Base-by-base conservation (phyloP, 2,797 vertebrate species). In the Peromyscus aztecus region DNA sequence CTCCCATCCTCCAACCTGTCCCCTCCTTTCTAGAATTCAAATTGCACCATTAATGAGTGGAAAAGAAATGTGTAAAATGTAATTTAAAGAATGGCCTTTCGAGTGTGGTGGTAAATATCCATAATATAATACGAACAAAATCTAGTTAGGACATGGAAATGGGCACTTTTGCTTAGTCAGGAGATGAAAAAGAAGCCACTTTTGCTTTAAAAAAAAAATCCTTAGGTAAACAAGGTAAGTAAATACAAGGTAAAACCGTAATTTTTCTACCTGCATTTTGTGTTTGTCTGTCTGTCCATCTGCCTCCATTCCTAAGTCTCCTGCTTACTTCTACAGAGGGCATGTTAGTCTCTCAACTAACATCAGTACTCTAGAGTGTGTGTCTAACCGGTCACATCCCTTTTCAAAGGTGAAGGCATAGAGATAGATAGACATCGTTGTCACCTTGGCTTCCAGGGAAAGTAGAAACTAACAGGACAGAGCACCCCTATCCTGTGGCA, bases 81-180 rank as follows among this genome's bases (percentile, higher is more conserved):
- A 23, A 49, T 78, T 83, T 92, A 46, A 77, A 93, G 69, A 52
- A 59, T 65, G 34, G 34, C n/a, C 46, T 91, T 94, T 90, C 40
- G 1, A 19, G 16, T 17, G 4, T 7, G 14, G 4, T 8, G 13
- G 6, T 88, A 43, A 81, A 11, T 81, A 57, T 31, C n/a, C 8
- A 5, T 91, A 27, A 81, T 27, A 31, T 1, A 4, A 49, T 3
- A 55, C 0, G 24, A 87, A 31, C 7, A 16, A 67, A 95, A 85
- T 46, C 21, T 23, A 46, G 6, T 3, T 94, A 78, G 37, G 69
- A 94, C 34, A 49, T 17, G 8, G 40, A 89, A 63, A 23, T 40
- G 37, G 6, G 0, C 29, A 34, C 12, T 9, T 49, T 67, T 13
- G 6, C 43, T 85, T 49, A 49, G 24, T 16, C 11, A 9, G 2